Evolutionary conservation across 2,888 invertebrate species (phyloP).

Genomic region (Lepidocyrtinus sp.): DNA sequence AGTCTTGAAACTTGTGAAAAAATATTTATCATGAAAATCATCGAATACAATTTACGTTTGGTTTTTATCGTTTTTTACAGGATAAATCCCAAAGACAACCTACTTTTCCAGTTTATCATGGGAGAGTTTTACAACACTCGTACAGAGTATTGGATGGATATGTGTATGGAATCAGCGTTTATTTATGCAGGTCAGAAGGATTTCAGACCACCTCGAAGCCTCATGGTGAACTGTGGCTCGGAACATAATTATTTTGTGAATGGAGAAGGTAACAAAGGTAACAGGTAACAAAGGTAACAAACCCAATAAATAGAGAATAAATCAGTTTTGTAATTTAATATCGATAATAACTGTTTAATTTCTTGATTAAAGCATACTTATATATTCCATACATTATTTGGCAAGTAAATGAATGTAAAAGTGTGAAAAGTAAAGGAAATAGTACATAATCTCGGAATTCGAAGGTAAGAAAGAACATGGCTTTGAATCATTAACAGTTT

Average conservation of each 20-base stretch:
- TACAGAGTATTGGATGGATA: slow-evolving; percentile 50
- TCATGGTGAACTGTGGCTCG: slow-evolving; percentile 53
- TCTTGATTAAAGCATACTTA: background rate
- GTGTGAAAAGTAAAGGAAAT: background rate
- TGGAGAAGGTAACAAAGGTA: no score
- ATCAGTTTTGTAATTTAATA: no score
- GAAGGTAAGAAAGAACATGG: no score
- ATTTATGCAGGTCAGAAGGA: slow-evolving; percentile 42
- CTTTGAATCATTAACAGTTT: no score
- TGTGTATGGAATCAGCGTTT: slow-evolving; percentile 60
- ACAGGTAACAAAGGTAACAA: no score
- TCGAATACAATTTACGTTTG: no score
- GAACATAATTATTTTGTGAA: slow-evolving; percentile 59
- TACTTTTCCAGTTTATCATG: slow-evolving; percentile 57
- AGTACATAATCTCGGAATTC: no score
- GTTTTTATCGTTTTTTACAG: slow-evolving; percentile 16
- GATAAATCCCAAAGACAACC: slow-evolving; percentile 58
- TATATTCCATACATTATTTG: background rate
- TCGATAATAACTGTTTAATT: no score
- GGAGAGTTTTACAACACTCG: slow-evolving; percentile 59
- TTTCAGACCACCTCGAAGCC: slow-evolving; percentile 54
- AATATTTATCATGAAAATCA: no score
- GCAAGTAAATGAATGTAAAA: background rate
- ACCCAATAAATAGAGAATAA: no score
- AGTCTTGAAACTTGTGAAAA: background rate